Conservation (phyloP, 2,888 invertebrate species). For the Phytoseiulus persimilis region DNA sequence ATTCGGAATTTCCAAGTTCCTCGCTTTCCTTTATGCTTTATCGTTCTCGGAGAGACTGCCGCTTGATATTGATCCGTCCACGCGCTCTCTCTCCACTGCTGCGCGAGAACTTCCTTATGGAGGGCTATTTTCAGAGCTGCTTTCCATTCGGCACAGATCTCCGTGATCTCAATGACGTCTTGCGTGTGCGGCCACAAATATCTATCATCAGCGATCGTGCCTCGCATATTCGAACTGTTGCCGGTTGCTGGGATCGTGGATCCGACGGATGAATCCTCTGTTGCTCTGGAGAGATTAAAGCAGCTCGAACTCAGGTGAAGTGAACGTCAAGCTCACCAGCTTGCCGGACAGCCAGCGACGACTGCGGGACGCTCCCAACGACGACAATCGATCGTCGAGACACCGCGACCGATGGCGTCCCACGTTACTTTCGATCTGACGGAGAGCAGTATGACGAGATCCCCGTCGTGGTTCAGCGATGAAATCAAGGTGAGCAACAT, state of each 20-base stretch:
- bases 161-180: not conserved
- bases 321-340: not conserved
- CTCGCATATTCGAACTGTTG: not conserved
- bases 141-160: not conserved
- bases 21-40: not conserved
- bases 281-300: not conserved
- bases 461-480: constrained; percentile 30
- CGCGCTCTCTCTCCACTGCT: not conserved
- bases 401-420: constrained; percentile 10
- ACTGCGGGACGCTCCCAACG: not conserved
- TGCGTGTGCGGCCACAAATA: not conserved
- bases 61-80: not conserved
- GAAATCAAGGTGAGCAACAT: constrained; percentile 19
- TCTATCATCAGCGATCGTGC: not conserved
- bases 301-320: not conserved
- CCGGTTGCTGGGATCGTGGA: not conserved
- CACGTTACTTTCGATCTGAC: constrained; percentile 27
- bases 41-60: not conserved
- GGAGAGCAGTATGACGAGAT: constrained; percentile 11
- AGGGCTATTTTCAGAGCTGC: constrained; percentile 5
- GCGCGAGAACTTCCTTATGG: not conserved
- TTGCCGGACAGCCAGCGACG: not conserved
- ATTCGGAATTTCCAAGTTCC: not conserved
- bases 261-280: not conserved
- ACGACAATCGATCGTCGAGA: not conserved